phyloP scores from a whole-genome alignment of 92 coral and sea anemone genomes.

The Parazoanthus atlanticus region DNA sequence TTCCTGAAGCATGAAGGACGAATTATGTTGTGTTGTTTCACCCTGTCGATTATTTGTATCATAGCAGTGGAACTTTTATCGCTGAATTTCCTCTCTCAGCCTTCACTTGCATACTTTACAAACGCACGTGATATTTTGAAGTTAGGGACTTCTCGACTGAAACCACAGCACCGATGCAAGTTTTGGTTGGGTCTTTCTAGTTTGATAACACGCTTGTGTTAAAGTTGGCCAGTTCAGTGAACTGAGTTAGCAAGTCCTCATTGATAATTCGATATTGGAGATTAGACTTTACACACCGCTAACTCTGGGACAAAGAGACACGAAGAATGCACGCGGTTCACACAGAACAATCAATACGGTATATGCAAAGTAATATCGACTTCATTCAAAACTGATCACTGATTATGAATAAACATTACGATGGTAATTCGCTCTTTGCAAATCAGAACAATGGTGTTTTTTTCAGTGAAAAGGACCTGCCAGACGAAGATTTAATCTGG shows the following conservation, averaged over 20 bases:
- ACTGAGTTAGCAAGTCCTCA: slow-evolving; percentile 38
- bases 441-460: neutral
- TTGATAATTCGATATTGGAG: slow-evolving; percentile 34
- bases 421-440: neutral
- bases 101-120: slow-evolving; percentile 1
- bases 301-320: slow-evolving; percentile 6
- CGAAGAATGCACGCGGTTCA: slow-evolving; percentile 38
- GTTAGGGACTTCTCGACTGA: slow-evolving; percentile 3
- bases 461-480: slow-evolving; percentile 15
- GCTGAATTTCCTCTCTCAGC: neutral
- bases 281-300: slow-evolving; percentile 15
- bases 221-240: neutral
- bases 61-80: neutral
- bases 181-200: neutral
- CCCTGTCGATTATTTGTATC: slow-evolving; percentile 13
- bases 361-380: slow-evolving; percentile 25
- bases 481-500: neutral
- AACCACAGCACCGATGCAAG: neutral
- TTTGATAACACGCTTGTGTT: neutral
- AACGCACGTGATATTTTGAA: neutral
- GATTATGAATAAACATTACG: neutral
- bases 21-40: neutral
- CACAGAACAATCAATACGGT: neutral
- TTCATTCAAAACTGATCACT: neutral
- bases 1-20: slow-evolving; percentile 31